Evolutionary conservation across 2,797 vertebrate species (phyloP).

Genomic region (Hylomyscus alleni): DNA sequence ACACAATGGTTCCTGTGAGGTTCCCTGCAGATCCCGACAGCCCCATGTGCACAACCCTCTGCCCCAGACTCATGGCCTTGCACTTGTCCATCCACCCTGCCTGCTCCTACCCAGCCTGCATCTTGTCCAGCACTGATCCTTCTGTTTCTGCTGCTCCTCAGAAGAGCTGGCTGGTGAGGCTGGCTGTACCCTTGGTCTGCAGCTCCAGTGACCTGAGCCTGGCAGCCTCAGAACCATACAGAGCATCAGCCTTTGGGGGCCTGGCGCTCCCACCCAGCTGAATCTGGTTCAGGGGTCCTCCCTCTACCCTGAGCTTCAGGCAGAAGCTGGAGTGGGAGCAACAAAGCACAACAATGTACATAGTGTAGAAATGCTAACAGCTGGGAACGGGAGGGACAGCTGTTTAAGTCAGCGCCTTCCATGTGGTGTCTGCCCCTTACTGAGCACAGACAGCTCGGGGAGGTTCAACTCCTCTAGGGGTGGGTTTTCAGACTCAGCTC

Average conservation of each 20-base stretch:
- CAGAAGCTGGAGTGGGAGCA: neutral
- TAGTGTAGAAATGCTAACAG: conserved; percentile 84
- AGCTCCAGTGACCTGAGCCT: neutral
- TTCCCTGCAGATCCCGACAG: neutral
- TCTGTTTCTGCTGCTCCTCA: neutral
- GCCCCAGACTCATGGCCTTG: neutral
- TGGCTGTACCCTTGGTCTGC: neutral
- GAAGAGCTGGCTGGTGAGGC: neutral
- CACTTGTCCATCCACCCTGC: neutral
- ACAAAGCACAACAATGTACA: conserved; percentile 87
- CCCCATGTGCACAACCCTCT: neutral
- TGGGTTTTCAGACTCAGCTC: neutral
- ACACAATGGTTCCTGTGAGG: conserved; percentile 10
- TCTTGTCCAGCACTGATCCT: conserved; percentile 28
- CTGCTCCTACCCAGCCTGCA: conserved; percentile 68
- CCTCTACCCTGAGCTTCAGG: neutral
- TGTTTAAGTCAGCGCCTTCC: conserved; percentile 2
- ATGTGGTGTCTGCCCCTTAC: conserved; percentile 28
- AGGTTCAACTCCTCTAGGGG: neutral
- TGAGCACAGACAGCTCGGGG: conserved; percentile 8
- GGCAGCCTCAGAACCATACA: neutral
- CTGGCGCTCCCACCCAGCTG: neutral
- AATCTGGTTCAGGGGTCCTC: neutral
- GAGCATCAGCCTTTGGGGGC: neutral
- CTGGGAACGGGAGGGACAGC: neutral